phyloP scores from a whole-genome alignment of 2,113 vertebrate genomes.

The Lichenostomus cassidix region DNA sequence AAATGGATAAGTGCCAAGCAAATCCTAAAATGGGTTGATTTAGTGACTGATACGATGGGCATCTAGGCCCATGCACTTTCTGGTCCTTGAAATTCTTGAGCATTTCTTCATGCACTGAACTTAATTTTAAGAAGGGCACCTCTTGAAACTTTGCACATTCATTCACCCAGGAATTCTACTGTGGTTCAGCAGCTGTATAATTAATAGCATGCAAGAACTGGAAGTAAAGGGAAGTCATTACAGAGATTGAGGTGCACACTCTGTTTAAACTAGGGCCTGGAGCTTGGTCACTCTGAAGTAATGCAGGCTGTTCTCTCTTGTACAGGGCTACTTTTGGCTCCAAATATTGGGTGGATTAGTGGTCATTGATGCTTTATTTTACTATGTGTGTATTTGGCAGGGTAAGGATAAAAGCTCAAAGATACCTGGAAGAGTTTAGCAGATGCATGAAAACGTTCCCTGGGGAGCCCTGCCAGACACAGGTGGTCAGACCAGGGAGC shows the following conservation, averaged over 20 bases:
- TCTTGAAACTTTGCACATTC: not conserved
- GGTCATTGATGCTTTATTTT: not conserved
- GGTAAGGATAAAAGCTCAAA: not conserved
- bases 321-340: not conserved
- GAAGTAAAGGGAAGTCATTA: not conserved
- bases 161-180: not conserved
- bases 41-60: not conserved
- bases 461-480: not conserved
- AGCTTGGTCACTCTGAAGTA: not conserved
- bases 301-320: not conserved
- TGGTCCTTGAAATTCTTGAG: not conserved
- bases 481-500: not conserved
- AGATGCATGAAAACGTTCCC: not conserved
- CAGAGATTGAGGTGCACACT: not conserved
- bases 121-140: not conserved
- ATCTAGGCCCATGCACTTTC: rapidly evolving
- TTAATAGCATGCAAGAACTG: not conserved
- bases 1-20: not conserved
- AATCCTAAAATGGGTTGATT: not conserved
- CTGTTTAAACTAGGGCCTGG: not conserved
- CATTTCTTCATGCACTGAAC: not conserved
- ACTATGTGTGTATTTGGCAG: not conserved
- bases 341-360: not conserved
- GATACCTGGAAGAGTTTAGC: not conserved
- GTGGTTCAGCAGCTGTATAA: not conserved